Percentiles rank a stretch among this genome's conserved stretches.
Evolutionary conservation across 2,113 vertebrate genomes (phyloP).

Genomic region (Callospermophilus lateralis): DNA sequence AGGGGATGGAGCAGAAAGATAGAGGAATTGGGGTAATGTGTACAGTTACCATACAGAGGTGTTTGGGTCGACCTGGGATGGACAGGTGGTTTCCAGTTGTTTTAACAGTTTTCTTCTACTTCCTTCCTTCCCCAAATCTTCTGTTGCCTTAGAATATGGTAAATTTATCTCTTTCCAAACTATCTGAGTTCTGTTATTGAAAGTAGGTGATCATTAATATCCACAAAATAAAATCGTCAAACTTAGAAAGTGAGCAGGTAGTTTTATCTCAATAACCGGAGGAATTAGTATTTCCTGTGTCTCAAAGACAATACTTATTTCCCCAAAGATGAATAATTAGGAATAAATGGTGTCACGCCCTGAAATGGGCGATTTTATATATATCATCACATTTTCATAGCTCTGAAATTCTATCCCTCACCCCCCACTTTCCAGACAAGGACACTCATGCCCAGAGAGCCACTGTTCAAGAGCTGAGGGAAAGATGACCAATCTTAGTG

Average conservation of each 20-base stretch:
- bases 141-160: neutral
- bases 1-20: neutral
- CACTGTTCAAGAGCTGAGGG: neutral
- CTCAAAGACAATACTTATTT: constrained; percentile 12
- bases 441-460: neutral
- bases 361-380: neutral
- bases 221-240: constrained; percentile 38
- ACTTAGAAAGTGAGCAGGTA: neutral
- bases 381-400: neutral
- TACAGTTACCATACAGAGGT: neutral
- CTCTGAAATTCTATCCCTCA: neutral
- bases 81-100: neutral
- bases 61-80: neutral
- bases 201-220: neutral
- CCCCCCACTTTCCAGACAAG: neutral
- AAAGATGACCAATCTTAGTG: neutral
- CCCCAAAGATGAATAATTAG: neutral
- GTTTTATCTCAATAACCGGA: neutral
- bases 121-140: neutral
- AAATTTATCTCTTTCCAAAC: neutral
- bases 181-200: neutral
- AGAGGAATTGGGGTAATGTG: neutral
- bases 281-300: constrained; percentile 16
- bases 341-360: neutral
- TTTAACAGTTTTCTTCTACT: constrained; percentile 1